Evolutionary conservation across 2,113 vertebrate genomes (phyloP).

Genomic region (Pluvianellus socialis): DNA sequence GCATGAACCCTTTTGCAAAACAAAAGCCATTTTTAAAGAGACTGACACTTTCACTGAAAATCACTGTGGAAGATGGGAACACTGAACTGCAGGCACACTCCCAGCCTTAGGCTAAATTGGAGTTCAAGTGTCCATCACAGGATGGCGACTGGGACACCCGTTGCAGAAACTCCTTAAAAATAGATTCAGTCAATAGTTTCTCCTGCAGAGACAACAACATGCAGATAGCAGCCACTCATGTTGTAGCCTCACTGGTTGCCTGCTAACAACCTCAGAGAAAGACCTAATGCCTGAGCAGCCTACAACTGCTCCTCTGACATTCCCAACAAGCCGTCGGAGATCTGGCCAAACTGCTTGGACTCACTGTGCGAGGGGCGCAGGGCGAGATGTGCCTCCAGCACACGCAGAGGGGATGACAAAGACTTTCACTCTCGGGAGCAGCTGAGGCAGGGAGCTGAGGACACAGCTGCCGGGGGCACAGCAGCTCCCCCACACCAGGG

Average conservation of each 20-base stretch:
- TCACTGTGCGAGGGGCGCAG: background rate
- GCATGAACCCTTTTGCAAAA: background rate
- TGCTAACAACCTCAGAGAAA: background rate
- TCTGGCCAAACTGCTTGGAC: background rate
- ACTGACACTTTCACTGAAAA: background rate
- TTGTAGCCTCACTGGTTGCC: background rate
- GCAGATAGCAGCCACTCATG: background rate
- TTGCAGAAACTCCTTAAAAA: background rate
- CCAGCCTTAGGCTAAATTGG: background rate
- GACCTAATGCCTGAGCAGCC: accelerated
- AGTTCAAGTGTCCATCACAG: background rate
- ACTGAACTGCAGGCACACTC: background rate
- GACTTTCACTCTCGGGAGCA: background rate
- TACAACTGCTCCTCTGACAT: background rate
- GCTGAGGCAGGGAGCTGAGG: conserved; percentile 42
- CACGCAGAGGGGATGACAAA: background rate
- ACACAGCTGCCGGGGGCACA: conserved; percentile 53
- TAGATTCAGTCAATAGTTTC: background rate
- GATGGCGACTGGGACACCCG: background rate
- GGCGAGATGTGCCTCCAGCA: background rate
- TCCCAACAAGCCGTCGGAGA: background rate
- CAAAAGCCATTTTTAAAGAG: background rate
- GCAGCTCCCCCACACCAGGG: background rate
- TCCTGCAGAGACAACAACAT: background rate
- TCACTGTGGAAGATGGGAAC: background rate